Evolutionary conservation across 2,113 vertebrate species (phyloP), one percentile per base, ranked within the genome.

Genomic region (Paradoxurus hermaphroditus): DNA sequence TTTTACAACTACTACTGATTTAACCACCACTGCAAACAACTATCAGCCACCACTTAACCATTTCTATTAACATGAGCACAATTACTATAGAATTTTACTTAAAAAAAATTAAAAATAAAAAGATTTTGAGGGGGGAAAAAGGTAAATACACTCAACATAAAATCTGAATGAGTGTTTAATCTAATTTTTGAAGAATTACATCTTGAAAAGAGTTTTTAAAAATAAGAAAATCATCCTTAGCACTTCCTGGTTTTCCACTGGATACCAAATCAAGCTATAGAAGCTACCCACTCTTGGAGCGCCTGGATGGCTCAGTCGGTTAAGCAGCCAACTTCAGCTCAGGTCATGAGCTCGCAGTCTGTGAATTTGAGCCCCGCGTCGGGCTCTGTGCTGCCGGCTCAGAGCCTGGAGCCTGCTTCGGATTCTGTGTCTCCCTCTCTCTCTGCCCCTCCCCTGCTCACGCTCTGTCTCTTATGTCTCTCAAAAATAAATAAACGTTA

Each of bases 151-250:
- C 34, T 41, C 51, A 77, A 56, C 21, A 84, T 7, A 18, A 92
- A 96, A 65, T 82, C 19, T 85, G 70, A 95, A 84, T 75, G 56
- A 87, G 59, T 86, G n/a, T 51, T 39, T 93, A 89, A 39, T 29
- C 63, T 92, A 82, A 49, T 82, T 70, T 78, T 93, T 86, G 25
- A 88, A 91, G 15, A 72, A 72, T 51, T 73, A 29, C 31, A 44
- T 68, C 49, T 93, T 95, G 73, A 93, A 87, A 91, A 62, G 34
- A 46, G 49, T 14, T 70, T 51, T 86, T 51, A 46, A 91, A 86
- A 86, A 23, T 36, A 13, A 89, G 53, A 56, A 72, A 73, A 86
- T 72, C n/a, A 63, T 29, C 68, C 41, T 87, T 25, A 67, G 3
- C 10, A 29, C 81, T 65, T 82, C 25, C 31, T 39, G 70, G 19